Evolutionary conservation across 2,888 invertebrate species (phyloP).

Genomic region (Melanostoma scalare): DNA sequence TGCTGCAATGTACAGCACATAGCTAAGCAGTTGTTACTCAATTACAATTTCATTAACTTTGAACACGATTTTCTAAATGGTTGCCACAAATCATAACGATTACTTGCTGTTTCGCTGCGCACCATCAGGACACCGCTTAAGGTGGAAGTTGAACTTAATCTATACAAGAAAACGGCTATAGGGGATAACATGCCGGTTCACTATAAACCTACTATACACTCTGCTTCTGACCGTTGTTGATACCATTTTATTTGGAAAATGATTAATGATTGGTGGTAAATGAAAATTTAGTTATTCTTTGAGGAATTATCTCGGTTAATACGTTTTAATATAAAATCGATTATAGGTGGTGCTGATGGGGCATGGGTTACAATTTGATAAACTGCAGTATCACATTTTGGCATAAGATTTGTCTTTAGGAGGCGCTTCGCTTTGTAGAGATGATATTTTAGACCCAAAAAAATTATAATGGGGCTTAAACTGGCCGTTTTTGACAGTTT

Average conservation of each 20-base stretch:
- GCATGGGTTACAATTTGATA: conserved; percentile 65
- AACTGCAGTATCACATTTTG: conserved; percentile 28
- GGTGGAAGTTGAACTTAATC: conserved; percentile 68
- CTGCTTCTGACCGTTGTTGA: conserved; percentile 30
- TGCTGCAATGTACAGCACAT: conserved; percentile 29
- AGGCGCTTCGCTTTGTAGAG: not conserved
- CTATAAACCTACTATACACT: not conserved
- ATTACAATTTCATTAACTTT: conserved; percentile 83
- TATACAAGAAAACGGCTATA: not conserved
- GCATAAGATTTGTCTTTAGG: conserved; percentile 29
- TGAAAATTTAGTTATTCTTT: conserved; percentile 71
- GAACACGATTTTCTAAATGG: conserved; percentile 82
- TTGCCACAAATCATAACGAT: conserved; percentile 82
- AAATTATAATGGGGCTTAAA: not conserved
- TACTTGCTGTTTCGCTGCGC: conserved; percentile 75
- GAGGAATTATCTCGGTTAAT: conserved; percentile 67
- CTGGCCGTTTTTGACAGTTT: not conserved
- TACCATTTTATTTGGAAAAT: conserved; percentile 72
- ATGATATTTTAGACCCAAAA: not conserved
- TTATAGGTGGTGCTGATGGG: conserved; percentile 70
- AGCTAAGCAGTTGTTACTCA: conserved; percentile 78
- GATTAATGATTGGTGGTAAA: conserved; percentile 68
- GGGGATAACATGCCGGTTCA: no score
- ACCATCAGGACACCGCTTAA: conserved; percentile 23
- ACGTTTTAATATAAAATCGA: conserved; percentile 65